Base-by-base conservation (phyloP, 1,140 invertebrate species). In the Drosophila aff. region DNA sequence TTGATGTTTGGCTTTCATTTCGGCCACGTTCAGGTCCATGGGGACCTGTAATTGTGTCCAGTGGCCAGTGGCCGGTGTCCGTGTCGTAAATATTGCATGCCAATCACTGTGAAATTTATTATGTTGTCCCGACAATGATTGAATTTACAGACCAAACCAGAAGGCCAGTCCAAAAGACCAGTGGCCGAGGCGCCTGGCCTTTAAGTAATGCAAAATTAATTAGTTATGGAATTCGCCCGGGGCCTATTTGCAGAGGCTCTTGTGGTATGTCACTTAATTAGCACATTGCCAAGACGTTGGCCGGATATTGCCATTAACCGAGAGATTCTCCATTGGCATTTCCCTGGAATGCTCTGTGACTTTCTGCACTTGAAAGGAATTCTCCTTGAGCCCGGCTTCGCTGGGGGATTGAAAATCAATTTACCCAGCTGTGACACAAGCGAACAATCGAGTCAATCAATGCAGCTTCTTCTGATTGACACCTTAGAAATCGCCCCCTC, bases 161-260 rank as follows among this genome's bases (percentile, higher is more conserved):
- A 23, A 15, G 18, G 28, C 50, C 50, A 11, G 28, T 8, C 18
- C 50, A 9, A 33, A 50, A 50, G 44, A 36, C 13, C 38, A 52
- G 28, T 18, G 31, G 21, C 36, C 58, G 23, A 63, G 44, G 23
- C 18, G 44, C 33, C 38, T 44, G 49, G 50, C 43, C 49, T 49
- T 65, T 64, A 33, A 53, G 61, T 76, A 59, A 75, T 79, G 63
- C 57, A 65, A 74, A 57, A 67, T 62, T 82, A 85, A 86, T 85
- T 86, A 75, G 74, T 79, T 62, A 38, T 73, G 68, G 71, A 73
- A 73, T 73, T 73, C 31, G 40, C 55, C 55, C 16, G 18, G 21
- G 58, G 60, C 26, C n/a, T 13, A 67, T 49, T 76, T 50, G 26
- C 47, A 76, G 36, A 16, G 23, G 18, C 41, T 43, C 40, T 31